Base-by-base conservation (phyloP, 2,113 vertebrate species). In the Nycticryphes semicollaris region DNA sequence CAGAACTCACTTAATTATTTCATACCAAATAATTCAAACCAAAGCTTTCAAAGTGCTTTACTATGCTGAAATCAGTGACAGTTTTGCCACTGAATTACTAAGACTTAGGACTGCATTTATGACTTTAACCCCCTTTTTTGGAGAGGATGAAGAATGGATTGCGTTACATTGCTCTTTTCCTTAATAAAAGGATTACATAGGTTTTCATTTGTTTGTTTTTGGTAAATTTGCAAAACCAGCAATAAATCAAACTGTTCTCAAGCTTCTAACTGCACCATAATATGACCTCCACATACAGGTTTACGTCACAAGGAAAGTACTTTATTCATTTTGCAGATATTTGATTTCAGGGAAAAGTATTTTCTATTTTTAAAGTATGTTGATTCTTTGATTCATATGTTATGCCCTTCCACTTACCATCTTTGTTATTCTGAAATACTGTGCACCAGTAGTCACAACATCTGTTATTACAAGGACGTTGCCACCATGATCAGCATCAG, bases 81-180 rank as follows among this genome's bases (percentile, higher is more conserved):
- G 17, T 48, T 93, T 79, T 94, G 35, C 13, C 11, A 19, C 18
- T 85, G 25, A 87, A 54, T 87, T 85, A 35, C 28, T 30, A 91
- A 69, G 45, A 73, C 9, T 3, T 3, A 45, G 14, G 30, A 68
- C 14, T 79, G 12, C 5, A 47, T 85, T 87, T 73, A 28, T 41
- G 3, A n/a, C 64, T 68, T 76, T 62, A 84, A 73, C 10, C 6
- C 2, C 5, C 19, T 33, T 41, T 84, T 14, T 18, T 4, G 2
- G 18, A 25, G 13, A 41, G 1, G 0, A 0, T 77, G 45, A 50
- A 64, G 13, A 84, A 54, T 48, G 3, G 9, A 15, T 84, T 72
- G 30, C 45, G 41, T 33, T 76, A 35, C 33, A 12, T 51, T 78
- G 31, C 4, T 79, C 22, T 72, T 89, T 68, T 69, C 33, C 31